phyloP scores from a whole-genome alignment of 2,888 invertebrate species.

The Agriopis marginaria region DNA sequence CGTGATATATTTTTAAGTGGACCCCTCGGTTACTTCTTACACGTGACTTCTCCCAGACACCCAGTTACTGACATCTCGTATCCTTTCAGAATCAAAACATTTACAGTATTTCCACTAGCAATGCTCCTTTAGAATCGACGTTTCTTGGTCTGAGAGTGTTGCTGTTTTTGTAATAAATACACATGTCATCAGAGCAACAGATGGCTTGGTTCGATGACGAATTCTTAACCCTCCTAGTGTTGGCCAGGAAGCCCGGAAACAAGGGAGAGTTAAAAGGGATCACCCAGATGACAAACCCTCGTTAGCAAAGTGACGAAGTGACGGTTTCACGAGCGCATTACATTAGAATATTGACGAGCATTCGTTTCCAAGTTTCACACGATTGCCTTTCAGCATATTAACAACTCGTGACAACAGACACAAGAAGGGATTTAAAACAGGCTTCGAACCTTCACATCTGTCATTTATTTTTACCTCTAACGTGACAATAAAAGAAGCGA shows the following conservation, averaged over 20 bases:
- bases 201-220: constrained; percentile 53
- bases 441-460: constrained; percentile 50
- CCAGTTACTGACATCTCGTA: constrained; percentile 61
- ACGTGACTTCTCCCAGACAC: constrained; percentile 57
- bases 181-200: constrained; percentile 40
- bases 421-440: constrained; percentile 41
- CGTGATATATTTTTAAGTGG: constrained; percentile 73
- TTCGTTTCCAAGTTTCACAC: constrained; percentile 71
- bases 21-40: constrained; percentile 69
- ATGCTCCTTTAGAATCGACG: constrained; percentile 1
- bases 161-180: constrained; percentile 27
- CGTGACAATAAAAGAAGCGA: constrained; percentile 49
- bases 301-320: constrained; percentile 80
- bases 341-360: constrained; percentile 63
- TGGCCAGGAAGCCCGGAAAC: constrained; percentile 70
- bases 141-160: constrained; percentile 8
- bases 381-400: constrained; percentile 68
- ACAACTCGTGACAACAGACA: constrained; percentile 53
- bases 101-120: constrained; percentile 38
- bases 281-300: constrained; percentile 76
- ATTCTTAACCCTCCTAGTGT: constrained; percentile 52
- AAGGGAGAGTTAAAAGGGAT: constrained; percentile 73
- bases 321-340: constrained; percentile 69
- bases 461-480: constrained; percentile 34
- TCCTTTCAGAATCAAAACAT: constrained; percentile 65